A percentile compares a stretch with the other conserved stretches of the same genome.
These are phyloP conservation scores for Platygyra sinensis DNA, from an alignment of 64 coral and sea anemone species.

Conservation along the genomic window DNA sequence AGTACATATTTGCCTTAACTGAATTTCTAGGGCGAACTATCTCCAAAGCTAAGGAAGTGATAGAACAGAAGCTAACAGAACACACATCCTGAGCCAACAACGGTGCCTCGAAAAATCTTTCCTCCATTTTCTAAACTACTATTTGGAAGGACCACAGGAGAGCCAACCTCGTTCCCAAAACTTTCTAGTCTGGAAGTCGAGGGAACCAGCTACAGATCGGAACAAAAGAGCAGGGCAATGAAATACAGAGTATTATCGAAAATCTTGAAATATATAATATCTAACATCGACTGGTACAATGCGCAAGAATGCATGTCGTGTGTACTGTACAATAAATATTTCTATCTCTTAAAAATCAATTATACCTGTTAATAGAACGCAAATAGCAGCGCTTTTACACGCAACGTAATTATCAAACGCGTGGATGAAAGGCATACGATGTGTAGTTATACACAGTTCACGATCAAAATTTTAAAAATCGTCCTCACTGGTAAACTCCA, in stretches of 20 bases:
- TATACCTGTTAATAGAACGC: not conserved
- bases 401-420: not conserved
- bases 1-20: no score
- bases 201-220: not conserved
- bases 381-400: not conserved
- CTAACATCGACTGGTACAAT: not conserved
- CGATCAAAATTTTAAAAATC: not conserved
- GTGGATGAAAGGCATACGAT: not conserved
- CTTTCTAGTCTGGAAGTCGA: not conserved
- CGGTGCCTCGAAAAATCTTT: no score
- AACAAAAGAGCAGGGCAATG: not conserved
- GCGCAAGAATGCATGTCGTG: not conserved
- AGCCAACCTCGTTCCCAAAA: not conserved
- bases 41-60: no score
- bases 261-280: not conserved
- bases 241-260: not conserved
- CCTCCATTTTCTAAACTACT: no score
- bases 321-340: conserved; percentile 50
- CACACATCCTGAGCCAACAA: no score
- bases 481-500: not conserved
- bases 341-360: not conserved
- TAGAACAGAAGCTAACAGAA: no score
- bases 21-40: no score
- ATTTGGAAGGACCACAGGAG: no score
- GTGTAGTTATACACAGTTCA: not conserved